These are phyloP conservation scores for Lophotis ruficrista DNA, from an alignment of 2,113 vertebrate genomes.

Conservation along the genomic window DNA sequence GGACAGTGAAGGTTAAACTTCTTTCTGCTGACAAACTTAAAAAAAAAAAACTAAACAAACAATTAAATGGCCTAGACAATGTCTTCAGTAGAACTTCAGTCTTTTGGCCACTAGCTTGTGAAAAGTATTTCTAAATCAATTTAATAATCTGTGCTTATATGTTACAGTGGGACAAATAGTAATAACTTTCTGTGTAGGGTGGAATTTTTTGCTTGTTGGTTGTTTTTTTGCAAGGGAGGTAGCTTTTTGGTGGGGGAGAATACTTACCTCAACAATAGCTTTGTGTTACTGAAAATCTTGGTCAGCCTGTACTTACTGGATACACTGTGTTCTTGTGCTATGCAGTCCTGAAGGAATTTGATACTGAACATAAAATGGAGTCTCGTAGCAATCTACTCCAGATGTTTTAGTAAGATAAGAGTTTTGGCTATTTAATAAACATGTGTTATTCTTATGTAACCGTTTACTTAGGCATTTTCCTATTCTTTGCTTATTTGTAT, in stretches of 20 bases:
- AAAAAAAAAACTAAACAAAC: no score
- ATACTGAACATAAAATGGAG: constrained; percentile 56
- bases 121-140: not conserved
- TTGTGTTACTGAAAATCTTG: not conserved
- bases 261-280: not conserved
- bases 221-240: not conserved
- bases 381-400: not conserved
- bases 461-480: not conserved
- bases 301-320: not conserved
- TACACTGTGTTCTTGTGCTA: not conserved
- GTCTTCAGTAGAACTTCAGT: not conserved
- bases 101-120: not conserved
- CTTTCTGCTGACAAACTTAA: not conserved
- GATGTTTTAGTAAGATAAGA: constrained; percentile 56
- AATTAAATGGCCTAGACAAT: not conserved
- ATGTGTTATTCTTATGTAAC: not conserved
- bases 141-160: not conserved
- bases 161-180: not conserved
- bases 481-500: not conserved
- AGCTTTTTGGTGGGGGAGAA: not conserved
- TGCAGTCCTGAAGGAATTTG: constrained; percentile 32
- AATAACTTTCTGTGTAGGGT: not conserved
- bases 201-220: not conserved
- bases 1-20: not conserved
- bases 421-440: not conserved